Evolutionary conservation across 2,113 vertebrate genomes (phyloP).

Genomic region (Desmodus rotundus): DNA sequence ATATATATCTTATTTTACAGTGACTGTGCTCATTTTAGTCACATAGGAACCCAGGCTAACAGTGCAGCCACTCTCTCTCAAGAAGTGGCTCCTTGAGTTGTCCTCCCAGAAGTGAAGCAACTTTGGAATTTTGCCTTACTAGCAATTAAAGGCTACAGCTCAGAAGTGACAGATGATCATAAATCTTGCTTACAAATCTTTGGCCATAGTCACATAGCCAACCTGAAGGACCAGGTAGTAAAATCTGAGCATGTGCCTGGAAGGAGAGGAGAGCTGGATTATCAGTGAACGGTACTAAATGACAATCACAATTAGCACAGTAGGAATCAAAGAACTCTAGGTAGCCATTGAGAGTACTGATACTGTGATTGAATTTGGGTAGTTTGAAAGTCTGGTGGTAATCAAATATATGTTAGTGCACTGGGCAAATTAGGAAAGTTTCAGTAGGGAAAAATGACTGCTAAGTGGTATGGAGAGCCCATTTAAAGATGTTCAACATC

Average conservation of each 20-base stretch:
- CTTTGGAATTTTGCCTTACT: neutral
- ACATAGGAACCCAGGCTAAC: neutral
- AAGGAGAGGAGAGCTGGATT: neutral
- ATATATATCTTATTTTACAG: neutral
- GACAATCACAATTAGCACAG: neutral
- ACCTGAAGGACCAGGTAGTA: neutral
- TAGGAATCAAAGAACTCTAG: constrained; percentile 2
- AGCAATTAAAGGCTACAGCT: neutral
- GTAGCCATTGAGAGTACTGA: neutral
- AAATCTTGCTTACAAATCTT: constrained; percentile 6
- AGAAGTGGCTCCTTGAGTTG: neutral
- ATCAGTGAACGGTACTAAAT: neutral
- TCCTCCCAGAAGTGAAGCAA: neutral
- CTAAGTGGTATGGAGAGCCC: neutral
- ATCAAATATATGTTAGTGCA: neutral
- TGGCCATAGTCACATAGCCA: neutral
- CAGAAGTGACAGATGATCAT: neutral
- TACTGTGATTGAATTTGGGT: neutral
- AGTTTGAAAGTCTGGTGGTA: neutral
- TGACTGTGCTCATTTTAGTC: neutral
- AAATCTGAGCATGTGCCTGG: neutral
- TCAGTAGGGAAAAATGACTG: constrained; percentile 15
- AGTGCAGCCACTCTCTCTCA: neutral
- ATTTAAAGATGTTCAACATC: neutral
- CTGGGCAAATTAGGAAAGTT: neutral